Evolutionary conservation across 1,140 invertebrate genomes (phyloP), one percentile per base, ranked within the genome.

Genomic region (Cotesia glomerata): DNA sequence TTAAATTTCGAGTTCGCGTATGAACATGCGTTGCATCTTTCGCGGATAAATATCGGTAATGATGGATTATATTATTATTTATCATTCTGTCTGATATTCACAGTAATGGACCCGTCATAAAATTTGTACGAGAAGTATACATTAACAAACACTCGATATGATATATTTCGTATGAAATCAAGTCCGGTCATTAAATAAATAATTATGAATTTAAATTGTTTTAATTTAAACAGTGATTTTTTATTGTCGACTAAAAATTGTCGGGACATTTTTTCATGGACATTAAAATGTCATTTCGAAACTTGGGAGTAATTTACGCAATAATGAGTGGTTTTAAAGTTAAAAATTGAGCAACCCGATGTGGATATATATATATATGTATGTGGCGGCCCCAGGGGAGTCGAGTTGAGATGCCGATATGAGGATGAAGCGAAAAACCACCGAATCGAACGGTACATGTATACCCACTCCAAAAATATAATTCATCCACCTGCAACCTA

Each of bases 1-100:
- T 79, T 72, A 77, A 80, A 79, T 74, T 77, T 80, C 71, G 76
- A 77, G 78, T 77, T 80, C 69, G 77, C 78, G 78, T 80, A 76
- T 77, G 76, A 32, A 32, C 59, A 16, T 26, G 26, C 26, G 3
- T 26, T 26, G 1, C 1, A 1, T 26, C 26, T 26, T 26, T 26
- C 26, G 26, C 26, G 26, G 26, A 26, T 26, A 26, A 26, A 26
- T 26, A 26, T 26, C 26, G 26, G 26, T 26, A 26, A 26, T 26
- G 26, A 26, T 26, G 26, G 26, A 26, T 26, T 3, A 26, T 26
- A 26, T 26, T 26, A 26, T 26, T 26, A 26, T 26, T 26, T 26
- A 26, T 26, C 26, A 26, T 26, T 26, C 26, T 26, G 26, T 26
- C 26, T 26, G 26, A 26, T 26, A 26, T n/a, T n/a, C n/a, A n/a